Conservation (phyloP, 1,140 invertebrate species). For the Lordiphosa stackelbergi region DNA sequence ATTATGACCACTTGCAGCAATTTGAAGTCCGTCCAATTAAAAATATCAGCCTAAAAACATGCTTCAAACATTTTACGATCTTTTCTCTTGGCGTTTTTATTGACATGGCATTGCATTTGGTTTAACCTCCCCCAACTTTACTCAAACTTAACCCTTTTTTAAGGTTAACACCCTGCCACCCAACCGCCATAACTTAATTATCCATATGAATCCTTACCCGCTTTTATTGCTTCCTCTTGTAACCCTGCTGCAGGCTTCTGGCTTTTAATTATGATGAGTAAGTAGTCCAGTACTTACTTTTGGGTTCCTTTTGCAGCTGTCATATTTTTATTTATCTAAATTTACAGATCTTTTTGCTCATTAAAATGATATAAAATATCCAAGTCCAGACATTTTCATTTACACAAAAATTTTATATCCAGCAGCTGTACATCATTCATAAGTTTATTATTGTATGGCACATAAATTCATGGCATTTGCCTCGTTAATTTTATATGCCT, state of each 20-base stretch:
- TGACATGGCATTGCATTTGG: constrained; percentile 1
- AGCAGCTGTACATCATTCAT: constrained; percentile 49
- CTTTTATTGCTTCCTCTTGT: constrained; percentile 49
- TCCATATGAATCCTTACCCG: constrained; percentile 67
- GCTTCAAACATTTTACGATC: constrained; percentile 49
- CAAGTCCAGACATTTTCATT: constrained; percentile 34
- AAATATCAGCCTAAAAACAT: constrained; percentile 4
- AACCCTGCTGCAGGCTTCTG: constrained; percentile 22
- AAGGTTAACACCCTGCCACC: constrained; percentile 28
- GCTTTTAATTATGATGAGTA: constrained; percentile 68
- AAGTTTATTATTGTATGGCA: constrained; percentile 52
- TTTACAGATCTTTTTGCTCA: constrained; percentile 56
- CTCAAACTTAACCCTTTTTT: constrained; percentile 27
- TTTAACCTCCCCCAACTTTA: not conserved
- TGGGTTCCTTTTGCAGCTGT: constrained; percentile 44
- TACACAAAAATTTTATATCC: constrained; percentile 51
- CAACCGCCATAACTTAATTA: constrained; percentile 63
- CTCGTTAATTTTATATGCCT: constrained; percentile 37
- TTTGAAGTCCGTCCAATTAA: not conserved
- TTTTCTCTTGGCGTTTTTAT: constrained; percentile 46
- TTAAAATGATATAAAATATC: constrained; percentile 55
- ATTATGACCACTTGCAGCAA: not conserved
- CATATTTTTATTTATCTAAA: constrained; percentile 70
- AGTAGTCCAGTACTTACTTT: constrained; percentile 20
- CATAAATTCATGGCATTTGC: constrained; percentile 33